A percentile compares a stretch with the other conserved stretches of the same genome.
Evolutionary conservation across 2,888 invertebrate species (phyloP).

Genomic region (Tridacna crocea): DNA sequence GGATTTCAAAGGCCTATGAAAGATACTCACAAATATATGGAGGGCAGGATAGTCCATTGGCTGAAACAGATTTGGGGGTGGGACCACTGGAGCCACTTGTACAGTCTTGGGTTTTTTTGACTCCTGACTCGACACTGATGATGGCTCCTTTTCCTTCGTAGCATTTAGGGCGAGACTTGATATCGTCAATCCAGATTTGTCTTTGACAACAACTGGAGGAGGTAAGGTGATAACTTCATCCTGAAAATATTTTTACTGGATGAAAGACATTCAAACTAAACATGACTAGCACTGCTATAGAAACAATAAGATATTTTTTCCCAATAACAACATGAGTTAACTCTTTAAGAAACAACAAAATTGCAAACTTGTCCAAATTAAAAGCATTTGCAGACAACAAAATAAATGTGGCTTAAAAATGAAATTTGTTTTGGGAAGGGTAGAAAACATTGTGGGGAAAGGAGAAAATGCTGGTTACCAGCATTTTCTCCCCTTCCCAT

Average conservation of each 20-base stretch:
- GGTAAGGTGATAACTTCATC: conserved; percentile 79
- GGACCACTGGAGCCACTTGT: conserved; percentile 59
- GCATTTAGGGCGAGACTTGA: conserved; percentile 55
- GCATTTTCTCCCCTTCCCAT: background rate
- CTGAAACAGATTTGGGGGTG: conserved; percentile 79
- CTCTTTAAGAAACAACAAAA: no score
- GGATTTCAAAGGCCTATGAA: no score
- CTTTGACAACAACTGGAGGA: conserved; percentile 56
- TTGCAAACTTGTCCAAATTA: no score
- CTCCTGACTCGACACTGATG: conserved; percentile 44
- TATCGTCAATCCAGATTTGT: conserved; percentile 42
- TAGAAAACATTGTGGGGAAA: background rate
- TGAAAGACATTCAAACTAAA: no score
- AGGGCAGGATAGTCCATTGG: conserved; percentile 82
- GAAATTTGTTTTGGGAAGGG: no score
- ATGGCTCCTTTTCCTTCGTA: conserved; percentile 46
- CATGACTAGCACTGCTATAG: no score
- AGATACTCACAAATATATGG: conserved; percentile 83
- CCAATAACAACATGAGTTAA: background rate
- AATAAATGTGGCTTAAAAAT: no score
- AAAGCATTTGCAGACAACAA: no score
- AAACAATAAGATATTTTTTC: no score
- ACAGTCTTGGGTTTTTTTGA: conserved; percentile 44
- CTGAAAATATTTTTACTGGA: conserved; percentile 50
- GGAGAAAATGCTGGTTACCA: background rate